Base-by-base conservation (phyloP, 2,888 invertebrate species). In the Brachylomia viminalis region DNA sequence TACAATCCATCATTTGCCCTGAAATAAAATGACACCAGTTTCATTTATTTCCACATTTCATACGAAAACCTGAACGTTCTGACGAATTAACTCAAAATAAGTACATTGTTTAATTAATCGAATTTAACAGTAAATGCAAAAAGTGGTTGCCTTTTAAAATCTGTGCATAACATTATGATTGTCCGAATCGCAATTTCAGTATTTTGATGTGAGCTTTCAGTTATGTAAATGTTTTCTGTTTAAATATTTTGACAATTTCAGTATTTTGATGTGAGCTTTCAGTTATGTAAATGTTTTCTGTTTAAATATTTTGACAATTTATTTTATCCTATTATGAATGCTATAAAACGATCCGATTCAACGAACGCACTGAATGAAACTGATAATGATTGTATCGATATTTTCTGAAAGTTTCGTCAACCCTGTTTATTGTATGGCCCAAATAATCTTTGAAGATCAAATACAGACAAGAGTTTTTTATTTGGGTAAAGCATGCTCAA, bases 71-170 rank as follows among this genome's bases (percentile, higher is more conserved):
- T 20, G 54, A 71, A 71, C 45, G n/a, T n/a, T n/a, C n/a, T 23
- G 45, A 13, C 52, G 27, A 66, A 66, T 84, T 62, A 70, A 64
- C 58, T 49, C 54, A 33, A n/a, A 69, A 59, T 72, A 45, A 15
- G n/a, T n/a, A n/a, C n/a, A 67, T 45, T 33, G 66, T 62, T 27
- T 54, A 49, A 80, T 82, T 62, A 75, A 72, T n/a, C 42, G 52
- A 70, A 70, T 85, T 82, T 17, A 75, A 62, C 15, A 56, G 54
- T 20, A 73, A 76, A 71, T 33, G 52, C 47, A 47, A 58, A 80
- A 69, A 79, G 23, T 67, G 64, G 30, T 42, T 52, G 45, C 27
- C 42, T 71, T 72, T 72, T 68, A 47, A 64, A 71, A 58, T 59
- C 38, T 11, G 23, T 61, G 30, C 27, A 38, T 64, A 47, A 42